These are phyloP conservation scores for Epinephelus moara DNA, from an alignment of 2,113 vertebrate species.

Conservation along the genomic window DNA sequence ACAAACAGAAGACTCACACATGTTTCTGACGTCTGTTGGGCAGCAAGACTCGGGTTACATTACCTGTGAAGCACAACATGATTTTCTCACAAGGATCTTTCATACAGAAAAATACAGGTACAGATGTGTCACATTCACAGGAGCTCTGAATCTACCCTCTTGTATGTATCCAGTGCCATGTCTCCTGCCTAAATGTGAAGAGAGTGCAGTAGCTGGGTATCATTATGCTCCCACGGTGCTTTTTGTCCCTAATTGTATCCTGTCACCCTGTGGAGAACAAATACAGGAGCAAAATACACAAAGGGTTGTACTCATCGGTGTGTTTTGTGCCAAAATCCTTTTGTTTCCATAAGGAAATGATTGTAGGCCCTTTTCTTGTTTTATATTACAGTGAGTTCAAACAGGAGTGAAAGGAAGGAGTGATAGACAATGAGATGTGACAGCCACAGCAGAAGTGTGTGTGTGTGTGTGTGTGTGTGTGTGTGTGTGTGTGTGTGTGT, in stretches of 20 bases:
- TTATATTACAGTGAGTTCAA: slow-evolving; percentile 64
- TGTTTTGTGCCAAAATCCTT: slow-evolving; percentile 39
- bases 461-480: slow-evolving; percentile 23
- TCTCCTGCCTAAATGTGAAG: slow-evolving; percentile 46
- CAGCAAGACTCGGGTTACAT: background rate
- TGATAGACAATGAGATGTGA: slow-evolving; percentile 61
- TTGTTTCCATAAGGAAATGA: slow-evolving; percentile 63
- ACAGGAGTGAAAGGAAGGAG: slow-evolving; percentile 44
- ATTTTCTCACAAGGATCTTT: background rate
- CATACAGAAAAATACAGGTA: background rate
- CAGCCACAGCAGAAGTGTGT: slow-evolving; percentile 33
- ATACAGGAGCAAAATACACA: slow-evolving; percentile 57
- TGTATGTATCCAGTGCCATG: slow-evolving; percentile 20
- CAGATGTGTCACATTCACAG: background rate
- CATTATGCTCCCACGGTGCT: slow-evolving; percentile 81
- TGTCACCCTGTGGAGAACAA: slow-evolving; percentile 78
- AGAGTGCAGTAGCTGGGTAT: slow-evolving; percentile 75
- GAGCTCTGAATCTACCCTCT: background rate
- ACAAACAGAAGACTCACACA: background rate
- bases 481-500: slow-evolving; percentile 25
- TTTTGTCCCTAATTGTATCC: slow-evolving; percentile 85
- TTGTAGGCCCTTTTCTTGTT: slow-evolving; percentile 57
- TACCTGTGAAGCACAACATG: background rate
- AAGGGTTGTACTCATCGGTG: slow-evolving; percentile 56
- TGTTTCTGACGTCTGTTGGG: background rate